These are phyloP conservation scores for Chelmon rostratus DNA, from an alignment of 2,797 vertebrate species.

Conservation along the genomic window DNA sequence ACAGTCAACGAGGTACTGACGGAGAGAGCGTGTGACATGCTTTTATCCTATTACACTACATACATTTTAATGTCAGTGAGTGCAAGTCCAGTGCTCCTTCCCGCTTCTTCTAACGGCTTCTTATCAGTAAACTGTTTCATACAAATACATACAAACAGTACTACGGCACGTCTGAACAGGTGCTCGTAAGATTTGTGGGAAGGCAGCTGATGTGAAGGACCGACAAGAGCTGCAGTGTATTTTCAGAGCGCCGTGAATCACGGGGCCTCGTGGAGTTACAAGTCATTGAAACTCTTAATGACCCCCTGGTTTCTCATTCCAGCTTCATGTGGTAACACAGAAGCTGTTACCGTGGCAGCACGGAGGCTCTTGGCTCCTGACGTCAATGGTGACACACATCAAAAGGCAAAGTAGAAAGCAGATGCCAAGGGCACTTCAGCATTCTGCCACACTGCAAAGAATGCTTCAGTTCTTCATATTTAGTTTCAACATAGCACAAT, in stretches of 20 bases:
- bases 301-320: conserved; percentile 47
- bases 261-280: conserved; percentile 3
- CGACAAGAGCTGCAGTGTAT: not conserved
- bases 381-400: conserved; percentile 32
- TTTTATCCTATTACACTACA: not conserved
- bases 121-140: not conserved
- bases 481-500: not conserved
- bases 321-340: conserved; percentile 15
- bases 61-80: not conserved
- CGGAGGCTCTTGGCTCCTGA: conserved; percentile 12
- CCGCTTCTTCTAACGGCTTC: not conserved
- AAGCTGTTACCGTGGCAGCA: conserved; percentile 47
- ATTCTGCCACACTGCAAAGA: not conserved
- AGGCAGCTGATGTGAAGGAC: not conserved
- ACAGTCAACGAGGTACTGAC: not conserved
- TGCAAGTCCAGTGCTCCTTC: not conserved
- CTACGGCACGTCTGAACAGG: not conserved
- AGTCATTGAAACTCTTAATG: conserved; percentile 32
- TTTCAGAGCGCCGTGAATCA: conserved; percentile 34
- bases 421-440: conserved; percentile 8
- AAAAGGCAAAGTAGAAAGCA: conserved; percentile 31
- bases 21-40: not conserved
- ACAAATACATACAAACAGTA: not conserved
- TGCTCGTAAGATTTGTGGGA: not conserved
- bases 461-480: not conserved